Percentiles rank a stretch among this genome's conserved stretches.
phyloP scores from a whole-genome alignment of 2,888 invertebrate genomes.

The Volucella bombylans region DNA sequence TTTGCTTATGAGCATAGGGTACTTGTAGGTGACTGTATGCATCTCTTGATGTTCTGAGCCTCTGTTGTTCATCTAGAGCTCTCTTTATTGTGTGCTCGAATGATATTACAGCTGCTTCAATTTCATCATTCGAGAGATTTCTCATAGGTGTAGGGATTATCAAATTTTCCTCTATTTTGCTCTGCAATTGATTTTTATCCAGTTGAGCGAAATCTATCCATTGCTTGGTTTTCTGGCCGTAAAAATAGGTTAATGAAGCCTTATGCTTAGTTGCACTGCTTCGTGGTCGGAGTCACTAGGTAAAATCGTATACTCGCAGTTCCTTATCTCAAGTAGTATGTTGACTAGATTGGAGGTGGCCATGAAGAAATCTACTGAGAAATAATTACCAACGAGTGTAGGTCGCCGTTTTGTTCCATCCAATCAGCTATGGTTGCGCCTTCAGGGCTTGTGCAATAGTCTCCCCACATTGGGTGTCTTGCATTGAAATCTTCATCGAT shows the following conservation, averaged over 20 bases:
- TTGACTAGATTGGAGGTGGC: conserved; percentile 8
- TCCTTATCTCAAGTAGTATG: conserved; percentile 11
- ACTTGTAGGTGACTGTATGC: no score
- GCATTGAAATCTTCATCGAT: not conserved
- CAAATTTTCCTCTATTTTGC: no score
- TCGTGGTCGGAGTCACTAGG: conserved; percentile 23
- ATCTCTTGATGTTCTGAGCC: no score
- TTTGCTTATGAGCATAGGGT: no score
- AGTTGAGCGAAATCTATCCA: not conserved
- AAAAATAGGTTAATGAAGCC: not conserved
- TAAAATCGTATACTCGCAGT: not conserved
- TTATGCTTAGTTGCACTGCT: not conserved
- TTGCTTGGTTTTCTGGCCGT: not conserved
- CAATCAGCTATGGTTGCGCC: not conserved
- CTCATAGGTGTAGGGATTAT: no score
- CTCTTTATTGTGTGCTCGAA: no score
- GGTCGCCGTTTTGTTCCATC: conserved; percentile 3
- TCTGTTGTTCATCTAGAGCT: no score
- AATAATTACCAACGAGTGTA: conserved; percentile 11
- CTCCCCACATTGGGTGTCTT: conserved; percentile 15
- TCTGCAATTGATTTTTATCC: no score
- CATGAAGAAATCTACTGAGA: conserved; percentile 32
- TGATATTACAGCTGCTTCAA: no score
- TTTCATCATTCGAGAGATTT: no score
- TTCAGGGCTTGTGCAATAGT: not conserved